Evolutionary conservation across 2,113 vertebrate genomes (phyloP).

Genomic region (Galemys pyrenaicus): DNA sequence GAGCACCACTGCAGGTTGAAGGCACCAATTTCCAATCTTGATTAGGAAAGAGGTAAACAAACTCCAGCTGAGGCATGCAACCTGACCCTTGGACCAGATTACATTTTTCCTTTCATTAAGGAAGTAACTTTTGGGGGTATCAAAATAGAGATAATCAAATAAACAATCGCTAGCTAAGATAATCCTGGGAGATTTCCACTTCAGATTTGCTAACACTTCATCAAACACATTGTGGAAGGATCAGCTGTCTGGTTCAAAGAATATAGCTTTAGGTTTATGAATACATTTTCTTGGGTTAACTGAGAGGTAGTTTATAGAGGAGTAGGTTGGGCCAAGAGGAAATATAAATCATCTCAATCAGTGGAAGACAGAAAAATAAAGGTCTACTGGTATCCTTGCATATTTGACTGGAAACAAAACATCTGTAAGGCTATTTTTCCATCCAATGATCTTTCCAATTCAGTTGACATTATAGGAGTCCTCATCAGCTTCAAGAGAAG

Average conservation of each 20-base stretch:
- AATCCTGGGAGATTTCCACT: not conserved
- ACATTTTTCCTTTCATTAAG: slow-evolving; percentile 21
- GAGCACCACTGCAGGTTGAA: not conserved
- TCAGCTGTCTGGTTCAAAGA: not conserved
- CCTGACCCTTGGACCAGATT: not conserved
- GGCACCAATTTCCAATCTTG: not conserved
- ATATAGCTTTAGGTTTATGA: not conserved
- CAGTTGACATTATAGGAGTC: not conserved
- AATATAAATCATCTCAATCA: not conserved
- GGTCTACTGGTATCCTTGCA: not conserved
- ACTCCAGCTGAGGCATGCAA: not conserved
- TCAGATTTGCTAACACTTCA: not conserved
- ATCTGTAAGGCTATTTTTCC: not conserved
- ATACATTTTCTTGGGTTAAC: not conserved
- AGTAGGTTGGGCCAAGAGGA: not conserved
- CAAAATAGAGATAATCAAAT: not conserved
- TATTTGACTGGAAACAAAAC: not conserved
- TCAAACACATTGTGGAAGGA: not conserved
- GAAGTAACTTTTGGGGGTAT: not conserved
- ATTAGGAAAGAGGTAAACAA: not conserved
- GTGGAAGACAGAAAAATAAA: not conserved
- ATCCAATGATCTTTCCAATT: not conserved
- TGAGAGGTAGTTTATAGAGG: not conserved
- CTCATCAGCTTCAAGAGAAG: not conserved
- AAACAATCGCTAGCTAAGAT: not conserved